Conservation (phyloP, 2,888 invertebrate genomes). For the Apodemia hepburni region DNA sequence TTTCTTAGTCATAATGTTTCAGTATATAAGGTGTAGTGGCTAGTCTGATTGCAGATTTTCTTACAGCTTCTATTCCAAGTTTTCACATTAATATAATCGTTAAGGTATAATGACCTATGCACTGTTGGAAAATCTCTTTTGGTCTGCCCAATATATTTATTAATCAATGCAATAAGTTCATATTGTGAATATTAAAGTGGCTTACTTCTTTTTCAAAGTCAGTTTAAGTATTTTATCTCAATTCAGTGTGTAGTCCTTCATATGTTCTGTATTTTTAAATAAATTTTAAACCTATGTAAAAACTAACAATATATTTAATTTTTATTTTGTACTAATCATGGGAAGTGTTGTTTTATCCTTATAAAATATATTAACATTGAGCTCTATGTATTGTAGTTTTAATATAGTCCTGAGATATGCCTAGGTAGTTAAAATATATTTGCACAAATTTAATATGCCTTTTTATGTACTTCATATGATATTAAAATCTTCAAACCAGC, state of each 20-base stretch:
- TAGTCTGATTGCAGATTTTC: slow-evolving; percentile 80
- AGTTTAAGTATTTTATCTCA: slow-evolving; percentile 77
- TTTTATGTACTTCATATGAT: slow-evolving; percentile 13
- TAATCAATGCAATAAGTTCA: slow-evolving; percentile 76
- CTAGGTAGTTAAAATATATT: slow-evolving; percentile 11
- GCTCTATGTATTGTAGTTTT: slow-evolving; percentile 77
- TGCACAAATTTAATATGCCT: slow-evolving; percentile 14
- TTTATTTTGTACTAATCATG: slow-evolving; percentile 80
- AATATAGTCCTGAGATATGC: slow-evolving; percentile 45
- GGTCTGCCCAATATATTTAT: slow-evolving; percentile 75
- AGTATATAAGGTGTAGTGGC: slow-evolving; percentile 77
- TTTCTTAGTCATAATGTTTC: slow-evolving; percentile 76
- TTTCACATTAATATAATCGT: slow-evolving; percentile 67
- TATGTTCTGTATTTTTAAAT: slow-evolving; percentile 79
- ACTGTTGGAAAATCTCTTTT: slow-evolving; percentile 81
- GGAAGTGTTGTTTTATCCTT: slow-evolving; percentile 81
- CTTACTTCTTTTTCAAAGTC: slow-evolving; percentile 77
- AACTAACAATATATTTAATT: slow-evolving; percentile 81
- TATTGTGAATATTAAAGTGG: slow-evolving; percentile 79
- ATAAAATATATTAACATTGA: slow-evolving; percentile 81
- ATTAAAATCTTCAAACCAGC: slow-evolving; percentile 13
- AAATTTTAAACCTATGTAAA: slow-evolving; percentile 76
- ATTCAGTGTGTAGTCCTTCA: slow-evolving; percentile 80
- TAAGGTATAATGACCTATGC: slow-evolving; percentile 74
- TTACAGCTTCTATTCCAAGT: slow-evolving; percentile 79